phyloP scores from a whole-genome alignment of 1,140 invertebrate genomes.

The Leptoteleia sp. region DNA sequence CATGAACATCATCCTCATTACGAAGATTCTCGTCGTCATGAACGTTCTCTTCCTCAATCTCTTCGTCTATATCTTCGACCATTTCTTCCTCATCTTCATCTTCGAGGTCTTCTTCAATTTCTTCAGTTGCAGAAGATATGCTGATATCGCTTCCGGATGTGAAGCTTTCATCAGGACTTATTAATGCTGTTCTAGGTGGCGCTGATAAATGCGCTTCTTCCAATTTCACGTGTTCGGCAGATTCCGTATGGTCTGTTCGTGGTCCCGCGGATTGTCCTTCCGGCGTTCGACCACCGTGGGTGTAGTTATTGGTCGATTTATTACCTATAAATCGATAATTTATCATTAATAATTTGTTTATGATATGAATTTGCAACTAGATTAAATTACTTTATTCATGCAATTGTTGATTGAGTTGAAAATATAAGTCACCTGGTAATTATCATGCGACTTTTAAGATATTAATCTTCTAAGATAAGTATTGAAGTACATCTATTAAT shows the following conservation, averaged over 20 bases:
- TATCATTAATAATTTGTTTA: no score
- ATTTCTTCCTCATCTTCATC: constrained; percentile 29
- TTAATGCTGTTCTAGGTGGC: constrained; percentile 79
- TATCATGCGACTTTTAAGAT: no score
- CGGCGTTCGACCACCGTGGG: constrained; percentile 69
- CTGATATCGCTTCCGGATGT: constrained; percentile 27
- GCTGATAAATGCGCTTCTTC: constrained; percentile 81
- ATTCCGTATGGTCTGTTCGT: constrained; percentile 48
- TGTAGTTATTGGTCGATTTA: constrained; percentile 76
- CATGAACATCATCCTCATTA: no score
- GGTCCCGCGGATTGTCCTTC: constrained; percentile 53
- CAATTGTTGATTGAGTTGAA: no score
- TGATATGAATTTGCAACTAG: no score
- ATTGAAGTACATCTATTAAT: no score
- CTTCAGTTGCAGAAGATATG: constrained; percentile 39
- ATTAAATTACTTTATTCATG: no score
- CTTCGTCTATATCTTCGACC: constrained; percentile 3
- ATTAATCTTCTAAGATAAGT: no score
- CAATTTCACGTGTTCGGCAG: constrained; percentile 80
- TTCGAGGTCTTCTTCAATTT: constrained; percentile 22
- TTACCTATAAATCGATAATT: constrained; percentile 70
- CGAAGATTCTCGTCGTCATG: constrained; percentile 22
- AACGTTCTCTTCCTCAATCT: constrained; percentile 12
- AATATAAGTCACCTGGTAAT: no score
- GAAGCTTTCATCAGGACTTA: constrained; percentile 24